Evolutionary conservation across 2,113 vertebrate species (phyloP).

Genomic region (Tautogolabrus adspersus): DNA sequence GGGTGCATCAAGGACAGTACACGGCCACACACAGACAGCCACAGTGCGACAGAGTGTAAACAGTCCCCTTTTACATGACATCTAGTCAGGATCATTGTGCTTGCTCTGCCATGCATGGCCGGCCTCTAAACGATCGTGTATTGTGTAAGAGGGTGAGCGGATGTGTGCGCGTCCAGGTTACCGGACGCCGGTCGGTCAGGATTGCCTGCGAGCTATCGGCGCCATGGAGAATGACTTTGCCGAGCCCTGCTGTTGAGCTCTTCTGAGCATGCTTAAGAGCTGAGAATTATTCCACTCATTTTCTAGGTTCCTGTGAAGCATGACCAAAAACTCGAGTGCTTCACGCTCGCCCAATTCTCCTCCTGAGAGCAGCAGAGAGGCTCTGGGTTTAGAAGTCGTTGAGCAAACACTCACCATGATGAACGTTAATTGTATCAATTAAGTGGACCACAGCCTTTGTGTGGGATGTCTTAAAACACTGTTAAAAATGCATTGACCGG

Average conservation of each 20-base stretch:
- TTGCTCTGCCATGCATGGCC: slow-evolving; percentile 68
- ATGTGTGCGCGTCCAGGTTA: slow-evolving; percentile 67
- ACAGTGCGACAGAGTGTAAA: slow-evolving; percentile 59
- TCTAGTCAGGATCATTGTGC: slow-evolving; percentile 67
- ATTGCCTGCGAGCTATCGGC: slow-evolving; percentile 61
- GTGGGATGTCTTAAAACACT: slow-evolving; percentile 55
- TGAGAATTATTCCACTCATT: slow-evolving; percentile 81
- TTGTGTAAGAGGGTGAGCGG: slow-evolving; percentile 42
- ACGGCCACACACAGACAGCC: slow-evolving; percentile 56
- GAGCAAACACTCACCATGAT: slow-evolving; percentile 75
- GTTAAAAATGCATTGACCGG: slow-evolving; percentile 49
- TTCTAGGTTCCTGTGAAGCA: slow-evolving; percentile 77
- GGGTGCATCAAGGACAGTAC: slow-evolving; percentile 68
- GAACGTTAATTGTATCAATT: slow-evolving; percentile 80
- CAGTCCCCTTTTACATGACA: slow-evolving; percentile 69
- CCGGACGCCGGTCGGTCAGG: slow-evolving; percentile 56
- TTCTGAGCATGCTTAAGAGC: slow-evolving; percentile 76
- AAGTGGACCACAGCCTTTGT: slow-evolving; percentile 72
- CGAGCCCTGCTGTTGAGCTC: slow-evolving; percentile 71
- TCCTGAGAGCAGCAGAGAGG: slow-evolving; percentile 74
- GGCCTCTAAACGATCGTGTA: slow-evolving; percentile 64
- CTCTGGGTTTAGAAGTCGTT: slow-evolving; percentile 71
- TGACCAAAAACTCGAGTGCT: slow-evolving; percentile 76
- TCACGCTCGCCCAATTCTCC: slow-evolving; percentile 74
- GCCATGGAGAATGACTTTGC: slow-evolving; percentile 67